These are phyloP conservation scores for Paraplagusia blochii DNA, from an alignment of 2,113 vertebrate species.

Conservation along the genomic window DNA sequence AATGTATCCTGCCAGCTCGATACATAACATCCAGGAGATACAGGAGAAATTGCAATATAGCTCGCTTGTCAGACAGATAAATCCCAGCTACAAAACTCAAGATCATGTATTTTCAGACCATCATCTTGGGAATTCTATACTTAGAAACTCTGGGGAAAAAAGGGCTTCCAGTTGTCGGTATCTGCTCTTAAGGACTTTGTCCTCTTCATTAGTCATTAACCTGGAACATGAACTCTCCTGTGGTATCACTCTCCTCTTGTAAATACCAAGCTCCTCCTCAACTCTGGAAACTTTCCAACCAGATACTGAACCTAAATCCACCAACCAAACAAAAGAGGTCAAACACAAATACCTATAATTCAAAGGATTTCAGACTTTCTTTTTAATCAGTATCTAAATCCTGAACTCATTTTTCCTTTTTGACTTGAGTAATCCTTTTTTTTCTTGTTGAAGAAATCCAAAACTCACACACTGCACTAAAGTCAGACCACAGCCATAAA, in stretches of 20 bases:
- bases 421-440: constrained; percentile 5
- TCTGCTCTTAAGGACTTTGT: constrained; percentile 61
- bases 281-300: constrained; percentile 24
- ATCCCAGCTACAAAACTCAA: too few species aligned
- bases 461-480: constrained; percentile 6
- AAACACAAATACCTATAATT: not conserved
- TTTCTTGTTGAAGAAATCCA: constrained; percentile 13
- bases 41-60: too few species aligned
- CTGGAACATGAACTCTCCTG: constrained; percentile 62
- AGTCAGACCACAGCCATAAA: not conserved
- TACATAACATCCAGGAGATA: too few species aligned
- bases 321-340: constrained; percentile 4
- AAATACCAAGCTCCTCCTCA: constrained; percentile 14
- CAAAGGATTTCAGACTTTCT: not conserved
- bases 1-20: too few species aligned
- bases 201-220: constrained; percentile 72
- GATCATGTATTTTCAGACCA: too few species aligned
- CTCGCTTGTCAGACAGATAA: too few species aligned
- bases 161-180: constrained; percentile 28
- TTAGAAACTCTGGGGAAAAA: constrained; percentile 16
- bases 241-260: constrained; percentile 39
- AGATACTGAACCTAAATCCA: constrained; percentile 5
- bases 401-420: not conserved
- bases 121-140: constrained; percentile 15
- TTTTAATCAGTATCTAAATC: not conserved